These are phyloP conservation scores for Ectemnius lituratus DNA, from an alignment of 2,888 invertebrate genomes.

Conservation along the genomic window DNA sequence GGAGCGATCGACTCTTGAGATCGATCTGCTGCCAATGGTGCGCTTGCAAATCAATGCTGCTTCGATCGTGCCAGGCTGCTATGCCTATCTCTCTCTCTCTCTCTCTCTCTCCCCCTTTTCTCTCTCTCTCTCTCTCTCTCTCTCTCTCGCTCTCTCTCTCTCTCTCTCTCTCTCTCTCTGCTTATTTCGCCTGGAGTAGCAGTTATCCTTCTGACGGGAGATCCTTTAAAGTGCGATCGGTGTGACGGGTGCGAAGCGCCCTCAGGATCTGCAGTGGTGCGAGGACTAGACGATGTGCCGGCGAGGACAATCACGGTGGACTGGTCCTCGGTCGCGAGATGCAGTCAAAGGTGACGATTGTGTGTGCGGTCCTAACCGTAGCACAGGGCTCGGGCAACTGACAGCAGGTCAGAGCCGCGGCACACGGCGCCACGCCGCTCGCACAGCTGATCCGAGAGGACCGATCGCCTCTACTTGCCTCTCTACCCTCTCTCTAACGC, in stretches of 20 bases:
- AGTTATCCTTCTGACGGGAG: neutral
- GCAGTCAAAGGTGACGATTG: conserved; percentile 58
- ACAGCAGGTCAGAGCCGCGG: conserved; percentile 75
- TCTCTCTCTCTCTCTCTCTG: conserved; percentile 6
- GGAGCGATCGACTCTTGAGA: conserved; percentile 6
- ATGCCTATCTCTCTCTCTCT: conserved; percentile 18
- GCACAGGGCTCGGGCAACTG: conserved; percentile 78
- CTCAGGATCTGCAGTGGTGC: neutral
- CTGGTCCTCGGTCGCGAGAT: conserved; percentile 13
- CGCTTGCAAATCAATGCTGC: conserved; percentile 8
- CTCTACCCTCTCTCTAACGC: conserved; percentile 61
- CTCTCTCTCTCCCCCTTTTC: neutral
- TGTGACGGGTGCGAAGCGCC: neutral
- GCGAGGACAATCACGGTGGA: conserved; percentile 2
- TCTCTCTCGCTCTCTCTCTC: too few relatives aligned
- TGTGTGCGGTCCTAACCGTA: conserved; percentile 75
- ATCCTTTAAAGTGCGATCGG: neutral
- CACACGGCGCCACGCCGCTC: conserved; percentile 71
- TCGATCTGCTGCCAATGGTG: conserved; percentile 6
- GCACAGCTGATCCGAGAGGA: conserved; percentile 71
- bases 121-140: too few relatives aligned
- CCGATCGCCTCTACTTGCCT: conserved; percentile 62
- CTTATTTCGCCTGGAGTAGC: neutral
- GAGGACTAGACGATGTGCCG: conserved; percentile 33
- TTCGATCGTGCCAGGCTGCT: neutral